Conservation (phyloP, 2,888 invertebrate species). For the Octonoba sinensis region DNA sequence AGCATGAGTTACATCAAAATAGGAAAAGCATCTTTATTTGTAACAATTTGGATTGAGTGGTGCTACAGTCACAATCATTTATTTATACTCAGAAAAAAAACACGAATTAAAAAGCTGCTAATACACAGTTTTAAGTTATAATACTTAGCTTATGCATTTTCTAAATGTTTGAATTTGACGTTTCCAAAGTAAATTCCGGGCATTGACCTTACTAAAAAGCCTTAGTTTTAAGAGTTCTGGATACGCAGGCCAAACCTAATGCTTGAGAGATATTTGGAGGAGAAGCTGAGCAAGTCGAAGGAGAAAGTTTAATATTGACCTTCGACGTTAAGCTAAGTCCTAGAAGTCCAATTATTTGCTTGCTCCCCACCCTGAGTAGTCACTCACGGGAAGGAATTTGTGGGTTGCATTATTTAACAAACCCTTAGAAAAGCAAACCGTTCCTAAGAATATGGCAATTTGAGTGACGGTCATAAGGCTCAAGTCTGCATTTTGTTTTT, state of each 20-base stretch:
- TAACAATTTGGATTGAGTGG: too few species aligned
- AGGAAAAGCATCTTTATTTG: too few species aligned
- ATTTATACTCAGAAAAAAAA: too few species aligned
- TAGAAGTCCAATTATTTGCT: conserved; percentile 15
- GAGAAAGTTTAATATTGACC: neutral
- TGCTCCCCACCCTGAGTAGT: conserved; percentile 15
- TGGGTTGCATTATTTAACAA: neutral
- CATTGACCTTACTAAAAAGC: neutral
- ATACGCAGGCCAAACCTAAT: conserved; percentile 6
- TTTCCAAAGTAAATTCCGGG: neutral
- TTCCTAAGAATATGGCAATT: too few species aligned
- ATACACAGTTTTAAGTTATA: too few species aligned
- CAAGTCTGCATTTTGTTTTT: too few species aligned
- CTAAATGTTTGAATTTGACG: neutral
- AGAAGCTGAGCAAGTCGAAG: neutral
- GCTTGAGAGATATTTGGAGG: neutral
- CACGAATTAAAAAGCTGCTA: too few species aligned
- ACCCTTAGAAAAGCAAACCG: too few species aligned
- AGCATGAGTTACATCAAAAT: too few species aligned
- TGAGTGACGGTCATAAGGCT: too few species aligned
- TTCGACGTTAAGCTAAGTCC: conserved; percentile 15
- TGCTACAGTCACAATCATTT: too few species aligned
- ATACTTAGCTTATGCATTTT: too few species aligned
- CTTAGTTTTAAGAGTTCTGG: neutral
- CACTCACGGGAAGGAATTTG: neutral